Evolutionary conservation across 2,888 invertebrate species (phyloP), one percentile per base, ranked within the genome.

Genomic region (Glaucopsyche alexis): DNA sequence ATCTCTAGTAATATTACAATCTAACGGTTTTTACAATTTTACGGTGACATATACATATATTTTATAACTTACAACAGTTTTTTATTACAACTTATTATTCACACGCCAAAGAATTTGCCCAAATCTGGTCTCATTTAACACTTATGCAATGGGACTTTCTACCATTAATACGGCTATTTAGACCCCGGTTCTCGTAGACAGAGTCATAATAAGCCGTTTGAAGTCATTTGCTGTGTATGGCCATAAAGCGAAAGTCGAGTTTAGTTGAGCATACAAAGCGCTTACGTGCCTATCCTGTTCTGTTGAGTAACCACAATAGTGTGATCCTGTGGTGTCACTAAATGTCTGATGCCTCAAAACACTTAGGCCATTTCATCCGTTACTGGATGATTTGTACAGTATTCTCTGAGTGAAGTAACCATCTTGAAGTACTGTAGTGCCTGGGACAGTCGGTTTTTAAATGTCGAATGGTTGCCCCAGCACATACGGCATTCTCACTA

Each of bases 261-360:
- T 66, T 40, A n/a, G 40, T 66, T 66, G 60, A 40, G 66, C 40
- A 66, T 66, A 66, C 42, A 42, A 66, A 66, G 11, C 65, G 16
- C 55, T 16, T 19, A 16, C 3, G 13, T 16, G 16, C 55, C 38
- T 66, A 42, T 42, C 42, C 40, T 16, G 16, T 66, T 65, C 14
- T 42, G 42, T 66, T 66, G 42, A 8, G 42, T 16, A 38, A 60
- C 19, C 1, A 11, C 19, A 0, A 11, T 19, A 8, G 5, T 55
- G 11, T 4, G 8, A 16, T 52, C 52, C n/a, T 42, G 42, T 29
- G 29, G 29, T 29, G 29, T 29, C 29, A 29, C 0, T 3, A 29
- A 29, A 29, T 29, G 29, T 29, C 29, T 29, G 3, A 4, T 29
- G 29, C 29, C 29, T 29, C 29, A 3, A n/a, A n/a, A n/a, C n/a